Base-by-base conservation (phyloP, 2,888 invertebrate species). In the Cheilosia variabilis region DNA sequence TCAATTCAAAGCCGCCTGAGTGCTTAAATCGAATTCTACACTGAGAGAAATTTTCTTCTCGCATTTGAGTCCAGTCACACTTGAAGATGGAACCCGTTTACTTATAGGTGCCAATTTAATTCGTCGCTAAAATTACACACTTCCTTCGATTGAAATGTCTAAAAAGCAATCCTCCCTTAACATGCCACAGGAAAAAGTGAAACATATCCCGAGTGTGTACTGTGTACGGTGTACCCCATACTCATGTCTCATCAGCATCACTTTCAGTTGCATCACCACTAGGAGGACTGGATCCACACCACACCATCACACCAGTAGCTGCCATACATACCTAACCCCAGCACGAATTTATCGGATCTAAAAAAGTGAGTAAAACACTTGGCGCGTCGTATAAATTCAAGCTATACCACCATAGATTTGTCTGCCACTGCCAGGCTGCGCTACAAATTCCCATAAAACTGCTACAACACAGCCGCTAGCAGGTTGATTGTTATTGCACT, bases 341-440 rank as follows among this genome's bases (percentile, higher is more conserved):
- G 62, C 86, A 86, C 86, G 81, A 81, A 86, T 81, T 81, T 86
- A 81, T 81, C 76, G 80, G 86, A 81, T 77, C 76, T 69, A 68
- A 86, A 86, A 86, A 86, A 86, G 80, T 76, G 86, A 81, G 81
- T 81, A 81, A 86, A 81, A 86, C 86, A 86, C 86, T 86, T 86
- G 80, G 81, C 86, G 81, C 86, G 86, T 86, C 86, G 86, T 68
- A 86, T 86, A 86, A 86, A 86, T 76, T 77, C 81, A 80, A 76
- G 75, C 79, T 65, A 71, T 69, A 71, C 75, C 80, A 71, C 71
- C 79, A 75, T 71, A 84, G 79, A 84, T 84, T 84, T 84, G 84
- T 84, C 79, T 79, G 58, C 45, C 60, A 53, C 31, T 31, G 9
- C 31, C 68, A 41, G 72, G 63, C 60, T 53, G 66, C 76, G 24